Percentiles rank a stretch among this genome's conserved stretches.
Conservation (phyloP, 2,888 invertebrate species). For the Lamellibrachia columna region DNA sequence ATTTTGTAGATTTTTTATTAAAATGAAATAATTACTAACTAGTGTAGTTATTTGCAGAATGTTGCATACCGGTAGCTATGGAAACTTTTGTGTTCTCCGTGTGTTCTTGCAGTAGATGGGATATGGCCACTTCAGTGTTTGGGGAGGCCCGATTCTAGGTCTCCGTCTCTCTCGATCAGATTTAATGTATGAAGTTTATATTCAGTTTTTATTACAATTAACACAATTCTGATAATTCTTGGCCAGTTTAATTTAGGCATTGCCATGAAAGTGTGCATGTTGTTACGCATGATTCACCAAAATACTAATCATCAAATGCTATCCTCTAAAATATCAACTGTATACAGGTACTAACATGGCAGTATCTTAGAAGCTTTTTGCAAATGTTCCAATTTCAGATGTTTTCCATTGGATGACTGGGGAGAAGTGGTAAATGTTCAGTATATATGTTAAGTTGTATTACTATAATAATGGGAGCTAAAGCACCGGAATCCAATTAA, state of each 20-base stretch:
- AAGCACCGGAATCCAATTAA: too few relatives aligned
- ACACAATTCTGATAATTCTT: background rate
- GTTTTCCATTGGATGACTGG: too few relatives aligned
- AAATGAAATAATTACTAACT: background rate
- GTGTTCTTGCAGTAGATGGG: background rate
- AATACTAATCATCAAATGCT: too few relatives aligned
- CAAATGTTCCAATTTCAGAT: too few relatives aligned
- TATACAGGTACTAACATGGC: too few relatives aligned
- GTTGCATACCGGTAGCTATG: background rate
- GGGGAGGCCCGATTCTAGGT: too few relatives aligned
- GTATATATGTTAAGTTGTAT: too few relatives aligned
- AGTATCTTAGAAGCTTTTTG: too few relatives aligned
- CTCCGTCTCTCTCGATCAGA: too few relatives aligned
- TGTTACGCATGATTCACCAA: background rate
- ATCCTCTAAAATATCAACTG: too few relatives aligned
- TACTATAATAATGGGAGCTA: too few relatives aligned
- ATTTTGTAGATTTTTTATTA: background rate
- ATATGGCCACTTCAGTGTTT: background rate
- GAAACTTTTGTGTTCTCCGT: background rate
- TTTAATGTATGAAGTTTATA: background rate
- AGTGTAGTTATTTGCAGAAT: background rate
- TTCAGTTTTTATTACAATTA: background rate
- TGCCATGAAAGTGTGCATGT: background rate
- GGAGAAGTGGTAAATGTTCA: too few relatives aligned
- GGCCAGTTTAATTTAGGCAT: background rate